Evolutionary conservation across 2,888 invertebrate species (phyloP).

Genomic region (Phaedon cochleariae): DNA sequence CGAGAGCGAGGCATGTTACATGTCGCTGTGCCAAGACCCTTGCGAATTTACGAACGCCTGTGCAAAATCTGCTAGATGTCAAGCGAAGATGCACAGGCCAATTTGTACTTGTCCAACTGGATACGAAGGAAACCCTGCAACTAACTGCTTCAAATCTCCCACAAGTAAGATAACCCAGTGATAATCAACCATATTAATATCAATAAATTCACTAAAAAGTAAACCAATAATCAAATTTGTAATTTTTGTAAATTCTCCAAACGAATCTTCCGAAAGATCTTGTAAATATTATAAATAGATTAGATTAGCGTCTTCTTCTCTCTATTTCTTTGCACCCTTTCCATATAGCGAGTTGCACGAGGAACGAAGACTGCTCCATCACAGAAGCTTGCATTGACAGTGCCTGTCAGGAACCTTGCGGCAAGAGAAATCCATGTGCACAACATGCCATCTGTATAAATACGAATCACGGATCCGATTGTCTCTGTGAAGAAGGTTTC

Average conservation of each 20-base stretch:
- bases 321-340: constrained; percentile 54
- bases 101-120: constrained; percentile 83
- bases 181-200: not conserved
- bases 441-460: constrained; percentile 87
- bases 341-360: constrained; percentile 82
- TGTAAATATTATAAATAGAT: constrained; percentile 36
- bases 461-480: constrained; percentile 86
- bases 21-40: constrained; percentile 83
- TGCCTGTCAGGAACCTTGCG: constrained; percentile 88
- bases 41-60: constrained; percentile 84
- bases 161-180: constrained; percentile 72
- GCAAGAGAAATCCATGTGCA: constrained; percentile 84
- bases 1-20: constrained; percentile 83
- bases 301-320: constrained; percentile 42
- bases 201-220: not conserved
- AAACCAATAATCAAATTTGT: not conserved
- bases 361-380: constrained; percentile 84
- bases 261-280: constrained; percentile 22
- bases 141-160: constrained; percentile 78
- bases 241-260: constrained; percentile 4
- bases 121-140: constrained; percentile 82
- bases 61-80: constrained; percentile 78
- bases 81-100: constrained; percentile 83
- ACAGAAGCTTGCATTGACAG: constrained; percentile 88
- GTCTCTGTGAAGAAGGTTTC: constrained; percentile 85